Evolutionary conservation across 2,888 invertebrate species (phyloP).

Genomic region (Ectemnius continuus): DNA sequence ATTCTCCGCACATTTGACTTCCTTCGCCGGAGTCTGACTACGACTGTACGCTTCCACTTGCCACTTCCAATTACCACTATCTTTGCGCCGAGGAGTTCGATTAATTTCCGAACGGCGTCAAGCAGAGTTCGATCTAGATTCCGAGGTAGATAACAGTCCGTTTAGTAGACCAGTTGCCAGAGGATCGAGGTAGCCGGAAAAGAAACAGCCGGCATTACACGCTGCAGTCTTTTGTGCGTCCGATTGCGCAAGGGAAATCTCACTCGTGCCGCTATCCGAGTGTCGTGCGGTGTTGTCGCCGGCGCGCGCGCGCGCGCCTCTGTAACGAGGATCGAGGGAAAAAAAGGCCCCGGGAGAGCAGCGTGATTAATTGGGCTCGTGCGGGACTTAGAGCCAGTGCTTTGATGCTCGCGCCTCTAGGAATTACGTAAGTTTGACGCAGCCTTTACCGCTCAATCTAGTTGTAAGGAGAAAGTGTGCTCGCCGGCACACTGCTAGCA

Average conservation of each 20-base stretch:
- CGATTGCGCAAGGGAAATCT: constrained; percentile 28
- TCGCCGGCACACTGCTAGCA: constrained; percentile 14
- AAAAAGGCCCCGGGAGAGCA: constrained; percentile 29
- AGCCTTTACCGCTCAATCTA: constrained; percentile 44
- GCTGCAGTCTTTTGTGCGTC: too few relatives aligned
- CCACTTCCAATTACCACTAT: too few relatives aligned
- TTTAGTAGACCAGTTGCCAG: too few relatives aligned
- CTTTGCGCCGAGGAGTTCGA: too few relatives aligned
- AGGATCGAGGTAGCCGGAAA: too few relatives aligned
- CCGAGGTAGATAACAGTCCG: too few relatives aligned
- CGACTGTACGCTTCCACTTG: too few relatives aligned
- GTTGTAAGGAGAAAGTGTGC: constrained; percentile 43
- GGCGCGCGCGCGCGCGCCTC: constrained; percentile 12
- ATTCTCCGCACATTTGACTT: too few relatives aligned
- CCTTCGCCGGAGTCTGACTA: too few relatives aligned
- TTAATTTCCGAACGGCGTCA: too few relatives aligned
- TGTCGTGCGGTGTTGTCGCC: not conserved
- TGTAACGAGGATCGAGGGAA: constrained; percentile 22
- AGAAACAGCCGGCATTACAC: too few relatives aligned
- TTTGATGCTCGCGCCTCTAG: constrained; percentile 8
- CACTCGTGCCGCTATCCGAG: not conserved
- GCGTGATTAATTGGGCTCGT: constrained; percentile 64
- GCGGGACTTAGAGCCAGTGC: constrained; percentile 39
- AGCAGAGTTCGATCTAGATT: too few relatives aligned
- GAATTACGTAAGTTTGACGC: constrained; percentile 33